Conservation (phyloP, 1,140 invertebrate species). For the Yoshiicerus persimilis region DNA sequence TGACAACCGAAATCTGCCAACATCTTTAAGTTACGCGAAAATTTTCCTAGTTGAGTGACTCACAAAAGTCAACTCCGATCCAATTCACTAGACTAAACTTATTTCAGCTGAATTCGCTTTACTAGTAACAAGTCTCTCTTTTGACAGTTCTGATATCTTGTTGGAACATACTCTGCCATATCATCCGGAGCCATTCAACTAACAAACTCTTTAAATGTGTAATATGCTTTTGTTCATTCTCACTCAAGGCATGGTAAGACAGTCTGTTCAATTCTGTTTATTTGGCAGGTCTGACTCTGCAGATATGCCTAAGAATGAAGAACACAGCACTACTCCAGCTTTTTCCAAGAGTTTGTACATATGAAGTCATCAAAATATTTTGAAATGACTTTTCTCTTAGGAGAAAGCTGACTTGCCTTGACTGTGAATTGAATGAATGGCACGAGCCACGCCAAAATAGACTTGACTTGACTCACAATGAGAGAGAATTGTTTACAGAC, state of each 20-base stretch:
- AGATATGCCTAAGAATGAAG: neutral
- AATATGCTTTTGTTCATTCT: neutral
- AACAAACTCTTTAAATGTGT: neutral
- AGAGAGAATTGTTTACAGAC: neutral
- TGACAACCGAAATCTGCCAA: constrained; percentile 16
- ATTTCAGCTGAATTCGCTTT: neutral
- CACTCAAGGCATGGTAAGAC: neutral
- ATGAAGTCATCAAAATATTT: constrained; percentile 21
- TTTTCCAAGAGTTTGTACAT: neutral
- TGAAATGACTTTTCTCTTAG: neutral
- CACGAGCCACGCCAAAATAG: neutral
- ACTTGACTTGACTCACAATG: neutral
- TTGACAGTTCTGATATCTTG: neutral
- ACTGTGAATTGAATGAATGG: neutral
- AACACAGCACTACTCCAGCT: neutral
- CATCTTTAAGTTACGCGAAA: constrained; percentile 20
- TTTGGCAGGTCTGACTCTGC: neutral
- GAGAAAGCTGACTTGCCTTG: neutral
- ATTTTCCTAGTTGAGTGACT: neutral
- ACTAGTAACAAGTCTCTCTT: neutral
- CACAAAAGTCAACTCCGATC: neutral
- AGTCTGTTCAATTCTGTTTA: neutral
- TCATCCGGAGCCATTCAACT: neutral
- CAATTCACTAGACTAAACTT: neutral
- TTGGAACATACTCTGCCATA: neutral